A percentile compares a stretch with the other conserved stretches of the same genome.
These are phyloP conservation scores for Chesias legatella DNA, from an alignment of 2,888 invertebrate species.

Conservation along the genomic window DNA sequence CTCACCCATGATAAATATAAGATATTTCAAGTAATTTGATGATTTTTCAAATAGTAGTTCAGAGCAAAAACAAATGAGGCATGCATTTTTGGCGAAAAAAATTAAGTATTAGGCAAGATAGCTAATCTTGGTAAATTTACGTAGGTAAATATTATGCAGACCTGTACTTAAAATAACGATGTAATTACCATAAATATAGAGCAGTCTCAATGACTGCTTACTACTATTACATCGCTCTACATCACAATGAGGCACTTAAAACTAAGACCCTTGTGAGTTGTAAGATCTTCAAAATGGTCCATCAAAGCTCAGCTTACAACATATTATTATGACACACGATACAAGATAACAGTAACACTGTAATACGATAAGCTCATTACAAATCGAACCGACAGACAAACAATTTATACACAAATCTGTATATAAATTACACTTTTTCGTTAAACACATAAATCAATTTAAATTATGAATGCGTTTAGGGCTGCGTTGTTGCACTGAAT, in stretches of 20 bases:
- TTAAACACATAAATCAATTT: conserved; percentile 5
- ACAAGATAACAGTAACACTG: conserved; percentile 38
- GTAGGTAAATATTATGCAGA: too few species aligned
- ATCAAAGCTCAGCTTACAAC: conserved; percentile 25
- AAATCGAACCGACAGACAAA: conserved; percentile 39
- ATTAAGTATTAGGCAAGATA: too few species aligned
- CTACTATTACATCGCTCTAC: too few species aligned
- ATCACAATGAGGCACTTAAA: neutral
- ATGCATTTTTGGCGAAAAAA: too few species aligned
- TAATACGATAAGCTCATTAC: conserved; percentile 49
- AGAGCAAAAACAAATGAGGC: too few species aligned
- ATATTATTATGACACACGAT: conserved; percentile 24
- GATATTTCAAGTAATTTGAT: too few species aligned
- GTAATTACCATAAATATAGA: too few species aligned
- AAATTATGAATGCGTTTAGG: conserved; percentile 5
- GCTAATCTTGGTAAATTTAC: too few species aligned
- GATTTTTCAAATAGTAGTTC: too few species aligned
- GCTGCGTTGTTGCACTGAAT: conserved; percentile 17
- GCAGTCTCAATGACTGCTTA: too few species aligned
- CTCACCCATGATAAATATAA: too few species aligned
- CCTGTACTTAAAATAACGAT: too few species aligned
- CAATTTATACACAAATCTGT: conserved; percentile 23
- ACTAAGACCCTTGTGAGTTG: conserved; percentile 5
- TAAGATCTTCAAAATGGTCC: conserved; percentile 5
- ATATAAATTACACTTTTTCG: conserved; percentile 18